These are phyloP conservation scores for Phenganax subtilis DNA, from an alignment of 92 coral and sea anemone species.

Conservation along the genomic window DNA sequence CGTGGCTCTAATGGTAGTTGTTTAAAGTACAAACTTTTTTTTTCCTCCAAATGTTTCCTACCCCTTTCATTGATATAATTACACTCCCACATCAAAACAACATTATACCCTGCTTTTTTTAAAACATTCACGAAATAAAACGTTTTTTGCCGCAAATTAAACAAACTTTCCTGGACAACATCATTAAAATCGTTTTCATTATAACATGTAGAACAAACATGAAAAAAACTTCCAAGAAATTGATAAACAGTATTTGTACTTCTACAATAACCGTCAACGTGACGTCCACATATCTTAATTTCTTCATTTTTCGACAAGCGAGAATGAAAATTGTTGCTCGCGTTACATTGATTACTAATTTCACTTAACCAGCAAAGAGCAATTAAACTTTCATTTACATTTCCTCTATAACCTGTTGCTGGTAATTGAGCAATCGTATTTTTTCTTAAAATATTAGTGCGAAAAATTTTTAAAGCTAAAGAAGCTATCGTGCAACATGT, in stretches of 20 bases:
- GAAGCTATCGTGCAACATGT: conserved; percentile 16
- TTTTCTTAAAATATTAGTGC: background rate
- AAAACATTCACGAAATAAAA: background rate
- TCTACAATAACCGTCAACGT: background rate
- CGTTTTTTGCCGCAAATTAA: background rate
- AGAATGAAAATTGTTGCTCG: no score
- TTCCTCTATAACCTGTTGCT: conserved; percentile 13
- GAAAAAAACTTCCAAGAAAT: background rate
- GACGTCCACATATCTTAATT: background rate
- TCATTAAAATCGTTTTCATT: background rate
- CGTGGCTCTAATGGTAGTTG: conserved; percentile 17
- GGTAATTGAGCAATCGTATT: conserved; percentile 1
- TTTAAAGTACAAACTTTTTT: no score
- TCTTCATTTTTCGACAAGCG: background rate
- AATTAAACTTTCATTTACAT: conserved; percentile 25
- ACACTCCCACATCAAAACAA: conserved; percentile 25
- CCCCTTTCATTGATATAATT: no score
- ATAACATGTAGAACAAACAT: background rate
- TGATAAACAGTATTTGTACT: background rate
- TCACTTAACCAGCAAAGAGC: conserved; percentile 18
- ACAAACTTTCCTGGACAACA: background rate
- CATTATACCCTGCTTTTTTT: conserved; percentile 13
- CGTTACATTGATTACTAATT: background rate
- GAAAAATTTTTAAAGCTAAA: conserved; percentile 26
- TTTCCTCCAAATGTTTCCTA: no score